Evolutionary conservation across 2,113 vertebrate species (phyloP).

Genomic region (Brachypteracias leptosomus): DNA sequence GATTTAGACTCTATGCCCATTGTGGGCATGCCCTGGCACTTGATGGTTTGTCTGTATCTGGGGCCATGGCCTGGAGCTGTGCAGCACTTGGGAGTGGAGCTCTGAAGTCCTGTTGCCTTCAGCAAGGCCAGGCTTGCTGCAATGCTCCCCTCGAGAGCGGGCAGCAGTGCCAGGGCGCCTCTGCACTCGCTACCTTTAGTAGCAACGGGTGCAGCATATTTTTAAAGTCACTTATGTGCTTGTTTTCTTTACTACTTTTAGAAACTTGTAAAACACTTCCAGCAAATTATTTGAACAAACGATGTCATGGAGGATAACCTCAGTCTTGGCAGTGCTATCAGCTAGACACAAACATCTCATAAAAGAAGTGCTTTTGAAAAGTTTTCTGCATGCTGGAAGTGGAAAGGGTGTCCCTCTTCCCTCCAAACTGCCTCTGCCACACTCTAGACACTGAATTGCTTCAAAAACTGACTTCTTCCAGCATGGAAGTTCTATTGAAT

Average conservation of each 20-base stretch:
- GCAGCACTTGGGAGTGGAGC: background rate
- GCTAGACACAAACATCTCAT: background rate
- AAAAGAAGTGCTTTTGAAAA: background rate
- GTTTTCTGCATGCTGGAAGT: background rate
- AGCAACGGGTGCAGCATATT: background rate
- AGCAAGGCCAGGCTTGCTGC: background rate
- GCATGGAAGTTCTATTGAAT: background rate
- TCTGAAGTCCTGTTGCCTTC: background rate
- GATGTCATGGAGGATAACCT: background rate
- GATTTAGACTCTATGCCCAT: background rate
- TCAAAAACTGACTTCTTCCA: background rate
- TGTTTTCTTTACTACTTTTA: conserved; percentile 44
- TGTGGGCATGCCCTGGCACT: background rate
- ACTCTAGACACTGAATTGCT: background rate
- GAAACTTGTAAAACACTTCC: background rate
- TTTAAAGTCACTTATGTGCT: background rate
- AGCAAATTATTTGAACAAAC: background rate
- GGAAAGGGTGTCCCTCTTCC: background rate
- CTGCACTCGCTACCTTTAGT: background rate
- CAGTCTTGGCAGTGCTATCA: background rate
- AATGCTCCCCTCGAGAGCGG: background rate
- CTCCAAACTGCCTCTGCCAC: background rate
- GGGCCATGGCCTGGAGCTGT: background rate
- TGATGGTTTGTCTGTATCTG: background rate
- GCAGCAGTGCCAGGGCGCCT: background rate